These are phyloP conservation scores for rat (Rattus norvegicus) DNA, from an alignment of 2,113 vertebrate species.

Conservation along the genomic window GRCr8 NC_086031.1:69503501-69504000, in stretches of 20 bases:
- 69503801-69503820: not conserved
- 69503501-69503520: rapidly evolving
- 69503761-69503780: too few relatives aligned
- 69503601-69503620: not conserved
- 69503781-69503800: not conserved
- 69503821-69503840: rapidly evolving
- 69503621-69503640: not conserved
- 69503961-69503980: not conserved
- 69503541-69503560: rapidly evolving
- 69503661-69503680: not conserved
- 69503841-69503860: not conserved
- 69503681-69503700: not conserved
- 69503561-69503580: rapidly evolving
- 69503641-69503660: not conserved
- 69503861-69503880: not conserved
- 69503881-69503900: rapidly evolving
- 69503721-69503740: not conserved
- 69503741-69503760: not conserved
- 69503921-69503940: not conserved
- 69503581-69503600: not conserved
- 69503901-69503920: rapidly evolving
- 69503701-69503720: not conserved
- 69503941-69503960: not conserved
- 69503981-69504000: not conserved
- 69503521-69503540: rapidly evolving